Evolutionary conservation across 2,888 invertebrate species (phyloP).

Genomic region (Crossocerus cetratus): DNA sequence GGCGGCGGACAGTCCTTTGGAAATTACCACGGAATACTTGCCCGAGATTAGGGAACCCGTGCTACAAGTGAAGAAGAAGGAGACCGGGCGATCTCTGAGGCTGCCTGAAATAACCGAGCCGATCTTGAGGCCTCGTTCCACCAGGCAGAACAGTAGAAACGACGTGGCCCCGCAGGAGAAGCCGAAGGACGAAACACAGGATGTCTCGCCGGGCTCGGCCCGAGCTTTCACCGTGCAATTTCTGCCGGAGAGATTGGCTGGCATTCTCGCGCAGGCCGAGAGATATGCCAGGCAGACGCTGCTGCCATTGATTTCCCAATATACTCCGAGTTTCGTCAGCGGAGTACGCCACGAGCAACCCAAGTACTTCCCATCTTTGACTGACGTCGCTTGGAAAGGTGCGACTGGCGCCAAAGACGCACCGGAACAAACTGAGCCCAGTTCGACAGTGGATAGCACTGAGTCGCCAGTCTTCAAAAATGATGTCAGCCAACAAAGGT

Average conservation of each 20-base stretch:
- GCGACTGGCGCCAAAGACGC: slow-evolving; percentile 10
- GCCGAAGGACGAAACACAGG: slow-evolving; percentile 69
- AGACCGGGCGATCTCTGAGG: slow-evolving; percentile 70
- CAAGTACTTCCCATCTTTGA: slow-evolving; percentile 82
- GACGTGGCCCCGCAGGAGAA: slow-evolving; percentile 26
- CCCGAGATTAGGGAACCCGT: slow-evolving; percentile 87
- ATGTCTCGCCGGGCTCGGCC: slow-evolving; percentile 65
- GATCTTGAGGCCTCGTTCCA: slow-evolving; percentile 79
- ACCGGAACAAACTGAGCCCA: background rate
- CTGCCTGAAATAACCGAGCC: slow-evolving; percentile 83
- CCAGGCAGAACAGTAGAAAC: slow-evolving; percentile 62
- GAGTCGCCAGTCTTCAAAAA: background rate
- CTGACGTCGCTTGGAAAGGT: slow-evolving; percentile 47
- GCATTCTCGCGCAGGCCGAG: slow-evolving; percentile 89
- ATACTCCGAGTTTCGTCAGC: slow-evolving; percentile 84
- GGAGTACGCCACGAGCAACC: slow-evolving; percentile 77
- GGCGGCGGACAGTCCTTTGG: slow-evolving; percentile 9
- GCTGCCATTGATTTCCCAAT: slow-evolving; percentile 86
- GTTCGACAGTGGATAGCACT: background rate
- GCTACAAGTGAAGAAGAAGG: slow-evolving; percentile 78
- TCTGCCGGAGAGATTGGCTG: slow-evolving; percentile 87
- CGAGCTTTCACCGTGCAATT: slow-evolving; percentile 84
- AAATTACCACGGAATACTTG: slow-evolving; percentile 56
- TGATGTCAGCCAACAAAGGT: too few relatives aligned
- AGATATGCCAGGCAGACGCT: slow-evolving; percentile 88